Base-by-base conservation (phyloP, 1,140 invertebrate genomes). In the Rhyzopertha dominica region DNA sequence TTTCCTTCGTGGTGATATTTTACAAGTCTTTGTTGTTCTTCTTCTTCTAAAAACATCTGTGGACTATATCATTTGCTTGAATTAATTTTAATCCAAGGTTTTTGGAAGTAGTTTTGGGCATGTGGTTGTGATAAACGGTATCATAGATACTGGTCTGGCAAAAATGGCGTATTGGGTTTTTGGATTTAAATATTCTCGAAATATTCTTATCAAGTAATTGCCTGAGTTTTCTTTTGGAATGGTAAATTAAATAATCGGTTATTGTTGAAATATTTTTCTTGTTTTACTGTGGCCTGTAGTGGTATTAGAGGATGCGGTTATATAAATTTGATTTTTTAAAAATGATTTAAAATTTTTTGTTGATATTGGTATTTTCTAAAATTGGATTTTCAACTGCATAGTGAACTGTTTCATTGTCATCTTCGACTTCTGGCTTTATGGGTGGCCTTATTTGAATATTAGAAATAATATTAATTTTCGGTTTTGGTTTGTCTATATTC, bases 31-130 rank as follows among this genome's bases (percentile, higher is more conserved):
- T 19, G 10, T 18, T 30, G 17, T 43, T 43, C 30, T 12, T 43
- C 18, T 43, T 32, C 12, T 16, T 26, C 28, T 5, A n/a, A 30
- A 30, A 5, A 18, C n/a, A n/a, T n/a, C 5, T 43, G 31, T 37
- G n/a, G 1, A 43, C 26, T 10, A 43, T 35, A 18, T 43, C 29
- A 43, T 35, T n/a, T n/a, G n/a, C n/a, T n/a, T n/a, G n/a, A n/a
- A n/a, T n/a, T n/a, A n/a, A n/a, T n/a, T n/a, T n/a, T n/a, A n/a
- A n/a, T n/a, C n/a, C n/a, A n/a, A n/a, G n/a, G n/a, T n/a, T n/a
- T n/a, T n/a, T n/a, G n/a, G n/a, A n/a, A n/a, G n/a, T n/a, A n/a
- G n/a, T n/a, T n/a, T n/a, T n/a, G n/a, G n/a, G n/a, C n/a, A n/a
- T n/a, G n/a, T n/a, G n/a, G n/a, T n/a, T n/a, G n/a, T n/a, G n/a